Evolutionary conservation across 1,140 invertebrate species (phyloP), one percentile per base, ranked within the genome.

Genomic region (Wiebesia pumilae): DNA sequence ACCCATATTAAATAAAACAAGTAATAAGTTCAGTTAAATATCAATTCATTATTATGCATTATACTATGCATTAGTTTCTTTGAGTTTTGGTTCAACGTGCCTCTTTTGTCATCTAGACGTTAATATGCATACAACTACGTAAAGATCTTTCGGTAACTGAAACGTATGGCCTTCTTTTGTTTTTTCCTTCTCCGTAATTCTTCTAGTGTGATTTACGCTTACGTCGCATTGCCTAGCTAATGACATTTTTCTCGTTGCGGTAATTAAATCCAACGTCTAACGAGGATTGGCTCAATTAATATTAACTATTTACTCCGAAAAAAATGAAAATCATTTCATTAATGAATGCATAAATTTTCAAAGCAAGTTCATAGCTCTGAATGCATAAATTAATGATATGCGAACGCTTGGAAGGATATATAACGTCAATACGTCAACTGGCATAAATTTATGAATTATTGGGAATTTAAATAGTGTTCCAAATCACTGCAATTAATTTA

Each of bases 241-340:
- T 16, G 35, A 38, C 69, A 71, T 71, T 77, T 75, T 77, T 77
- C 65, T 47, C 21, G 65, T 19, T n/a, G 47, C 67, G 30, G 10
- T 54, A 83, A 71, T 83, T 83, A 73, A 83, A 54, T 43, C 51
- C 43, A 73, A 6, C 16, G 30, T 19, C 67, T 73, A 73, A 73
- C 67, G 43, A 71, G 81, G 33, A 51, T 38, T 35, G 43, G 33
- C 38, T n/a, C 27, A 9, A 58, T 30, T 35, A 33, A 47, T 24
- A 1, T n/a, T 35, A 21, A 71, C 69, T 38, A 19, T 33, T 1
- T 19, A 65, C 33, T 71, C 30, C n/a, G 1, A 6, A 3, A 71
- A 71, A 71, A 38, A 71, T 35, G 10, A 71, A 71, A 71, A 71
- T 71, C 35, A 71, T 35, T 38, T 71, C 69, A 71, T 38, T 71